Evolutionary conservation across 2,888 invertebrate species (phyloP).

Genomic region (Cacoxenus indagator): DNA sequence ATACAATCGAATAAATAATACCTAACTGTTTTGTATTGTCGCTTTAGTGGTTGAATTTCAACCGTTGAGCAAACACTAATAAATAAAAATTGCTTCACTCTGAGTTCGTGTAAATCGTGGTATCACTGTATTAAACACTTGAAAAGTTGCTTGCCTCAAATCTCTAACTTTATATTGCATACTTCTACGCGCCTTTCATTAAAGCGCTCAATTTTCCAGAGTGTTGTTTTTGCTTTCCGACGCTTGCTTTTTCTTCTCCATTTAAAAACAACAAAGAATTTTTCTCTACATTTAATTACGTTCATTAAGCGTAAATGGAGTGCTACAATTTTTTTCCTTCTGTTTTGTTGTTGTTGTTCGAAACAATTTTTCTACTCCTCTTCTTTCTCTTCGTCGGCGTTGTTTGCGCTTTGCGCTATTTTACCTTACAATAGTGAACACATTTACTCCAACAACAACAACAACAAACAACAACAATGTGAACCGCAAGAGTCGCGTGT

Average conservation of each 20-base stretch:
- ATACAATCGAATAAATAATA: too few species aligned
- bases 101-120: too few species aligned
- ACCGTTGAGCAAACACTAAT: too few species aligned
- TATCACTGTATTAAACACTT: too few species aligned
- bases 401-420: conserved; percentile 1
- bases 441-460: conserved; percentile 10
- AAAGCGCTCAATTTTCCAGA: too few species aligned
- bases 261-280: not conserved
- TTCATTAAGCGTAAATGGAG: conserved; percentile 56
- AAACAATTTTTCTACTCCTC: not conserved
- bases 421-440: conserved; percentile 2
- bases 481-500: not conserved
- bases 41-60: too few species aligned
- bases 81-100: too few species aligned
- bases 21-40: too few species aligned
- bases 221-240: not conserved
- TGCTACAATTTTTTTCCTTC: conserved; percentile 21
- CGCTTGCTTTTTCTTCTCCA: not conserved
- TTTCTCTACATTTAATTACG: conserved; percentile 56
- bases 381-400: conserved; percentile 3
- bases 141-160: too few species aligned
- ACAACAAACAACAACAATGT: conserved; percentile 1
- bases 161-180: too few species aligned
- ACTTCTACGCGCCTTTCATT: not conserved
- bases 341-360: not conserved